phyloP scores from a whole-genome alignment of 1,140 invertebrate species.

The Ips nitidus region DNA sequence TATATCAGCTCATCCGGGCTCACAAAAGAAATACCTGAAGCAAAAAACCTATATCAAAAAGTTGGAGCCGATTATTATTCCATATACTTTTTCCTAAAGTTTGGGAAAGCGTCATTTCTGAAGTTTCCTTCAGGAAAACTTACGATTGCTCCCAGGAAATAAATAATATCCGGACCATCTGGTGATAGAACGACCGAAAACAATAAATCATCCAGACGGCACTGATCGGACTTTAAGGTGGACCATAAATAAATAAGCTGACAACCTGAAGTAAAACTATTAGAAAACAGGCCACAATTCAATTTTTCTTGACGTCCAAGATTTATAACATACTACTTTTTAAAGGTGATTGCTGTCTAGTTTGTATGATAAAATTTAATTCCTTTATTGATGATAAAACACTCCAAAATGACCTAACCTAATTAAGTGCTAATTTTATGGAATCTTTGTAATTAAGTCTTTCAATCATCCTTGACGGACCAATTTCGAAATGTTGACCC shows the following conservation, averaged over 20 bases:
- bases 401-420: no score
- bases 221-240: conserved; percentile 17
- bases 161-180: conserved; percentile 10
- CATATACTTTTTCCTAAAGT: not conserved
- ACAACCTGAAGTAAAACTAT: conserved; percentile 17
- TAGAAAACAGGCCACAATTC: conserved; percentile 1
- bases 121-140: conserved; percentile 10
- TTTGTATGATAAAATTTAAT: no score
- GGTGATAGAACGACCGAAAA: conserved; percentile 15
- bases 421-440: no score
- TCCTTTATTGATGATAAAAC: no score
- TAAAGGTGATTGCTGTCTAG: no score
- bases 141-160: conserved; percentile 18
- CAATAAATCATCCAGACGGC: conserved; percentile 11
- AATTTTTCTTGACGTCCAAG: not conserved
- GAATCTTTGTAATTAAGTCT: no score
- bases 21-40: no score
- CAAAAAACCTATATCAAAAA: not conserved
- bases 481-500: no score
- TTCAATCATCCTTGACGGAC: no score
- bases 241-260: conserved; percentile 13
- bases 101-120: conserved; percentile 11
- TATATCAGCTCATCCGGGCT: no score
- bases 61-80: not conserved
- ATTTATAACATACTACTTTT: no score